A percentile compares a stretch with the other conserved stretches of the same genome.
These are phyloP conservation scores for Graphium colonna DNA, from an alignment of 2,888 invertebrate species.

Conservation along the genomic window DNA sequence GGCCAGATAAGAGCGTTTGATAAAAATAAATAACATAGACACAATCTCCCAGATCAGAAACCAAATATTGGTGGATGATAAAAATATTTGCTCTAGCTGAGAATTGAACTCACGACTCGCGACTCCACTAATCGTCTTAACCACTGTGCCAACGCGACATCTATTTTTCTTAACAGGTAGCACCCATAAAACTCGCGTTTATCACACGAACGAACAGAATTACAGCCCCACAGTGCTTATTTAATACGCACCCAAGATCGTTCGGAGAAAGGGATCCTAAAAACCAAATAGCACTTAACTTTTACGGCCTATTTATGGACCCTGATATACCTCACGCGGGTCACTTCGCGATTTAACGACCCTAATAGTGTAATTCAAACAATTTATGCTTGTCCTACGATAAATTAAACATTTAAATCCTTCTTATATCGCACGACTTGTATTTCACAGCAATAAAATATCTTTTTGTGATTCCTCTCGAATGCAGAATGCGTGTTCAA, in stretches of 20 bases:
- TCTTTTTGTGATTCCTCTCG: neutral
- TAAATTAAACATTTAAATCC: slow-evolving; percentile 8
- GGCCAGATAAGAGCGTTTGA: too few relatives aligned
- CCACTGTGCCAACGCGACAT: too few relatives aligned
- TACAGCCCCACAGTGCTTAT: slow-evolving; percentile 3
- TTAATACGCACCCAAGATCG: neutral
- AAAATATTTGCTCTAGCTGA: too few relatives aligned
- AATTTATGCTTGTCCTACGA: slow-evolving; percentile 14
- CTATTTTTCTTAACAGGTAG: neutral
- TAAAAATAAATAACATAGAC: too few relatives aligned
- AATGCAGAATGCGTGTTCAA: neutral
- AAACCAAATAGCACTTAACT: slow-evolving; percentile 17
- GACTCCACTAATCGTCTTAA: too few relatives aligned
- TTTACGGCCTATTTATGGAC: slow-evolving; percentile 17
- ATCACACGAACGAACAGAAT: neutral
- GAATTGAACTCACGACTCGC: too few relatives aligned
- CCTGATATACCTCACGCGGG: slow-evolving; percentile 9
- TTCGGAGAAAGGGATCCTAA: slow-evolving; percentile 7
- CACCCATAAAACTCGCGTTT: neutral
- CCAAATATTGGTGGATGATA: too few relatives aligned
- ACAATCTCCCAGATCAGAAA: too few relatives aligned
- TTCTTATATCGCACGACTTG: slow-evolving; percentile 1
- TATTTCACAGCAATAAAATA: slow-evolving; percentile 12
- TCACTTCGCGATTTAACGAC: slow-evolving; percentile 17
- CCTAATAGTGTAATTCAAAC: slow-evolving; percentile 19